A percentile compares a stretch with the other conserved stretches of the same genome.
These are phyloP conservation scores for Osmerus mordax DNA, from an alignment of 2,113 vertebrate species.

Conservation along the genomic window DNA sequence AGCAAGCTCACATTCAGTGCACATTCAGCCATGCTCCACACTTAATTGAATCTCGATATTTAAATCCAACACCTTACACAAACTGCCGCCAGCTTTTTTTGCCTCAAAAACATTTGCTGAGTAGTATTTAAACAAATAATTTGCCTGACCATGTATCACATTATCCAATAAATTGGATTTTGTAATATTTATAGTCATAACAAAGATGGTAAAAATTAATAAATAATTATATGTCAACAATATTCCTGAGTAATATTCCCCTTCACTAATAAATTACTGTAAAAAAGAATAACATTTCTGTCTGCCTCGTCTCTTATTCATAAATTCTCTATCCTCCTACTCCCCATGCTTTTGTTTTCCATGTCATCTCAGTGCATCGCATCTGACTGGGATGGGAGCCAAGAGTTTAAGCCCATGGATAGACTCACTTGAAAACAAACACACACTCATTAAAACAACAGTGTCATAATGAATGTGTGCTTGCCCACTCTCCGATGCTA, in stretches of 20 bases:
- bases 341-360: slow-evolving; percentile 3
- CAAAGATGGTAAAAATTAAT: neutral
- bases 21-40: no score
- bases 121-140: no score
- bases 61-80: neutral
- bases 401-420: slow-evolving; percentile 19
- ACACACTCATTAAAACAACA: slow-evolving; percentile 16
- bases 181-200: neutral
- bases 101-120: neutral
- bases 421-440: slow-evolving; percentile 34
- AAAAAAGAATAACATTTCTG: neutral
- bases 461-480: slow-evolving; percentile 10
- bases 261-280: neutral
- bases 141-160: neutral
- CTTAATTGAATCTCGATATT: no score
- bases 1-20: no score
- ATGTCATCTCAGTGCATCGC: slow-evolving; percentile 8
- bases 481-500: slow-evolving; percentile 13
- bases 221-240: neutral
- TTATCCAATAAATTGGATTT: neutral
- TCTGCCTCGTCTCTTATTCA: neutral
- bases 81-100: neutral
- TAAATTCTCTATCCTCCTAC: neutral
- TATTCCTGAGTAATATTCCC: neutral
- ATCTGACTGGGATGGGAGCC: neutral